phyloP scores from a whole-genome alignment of 2,888 invertebrate genomes.

The Nomada flava region DNA sequence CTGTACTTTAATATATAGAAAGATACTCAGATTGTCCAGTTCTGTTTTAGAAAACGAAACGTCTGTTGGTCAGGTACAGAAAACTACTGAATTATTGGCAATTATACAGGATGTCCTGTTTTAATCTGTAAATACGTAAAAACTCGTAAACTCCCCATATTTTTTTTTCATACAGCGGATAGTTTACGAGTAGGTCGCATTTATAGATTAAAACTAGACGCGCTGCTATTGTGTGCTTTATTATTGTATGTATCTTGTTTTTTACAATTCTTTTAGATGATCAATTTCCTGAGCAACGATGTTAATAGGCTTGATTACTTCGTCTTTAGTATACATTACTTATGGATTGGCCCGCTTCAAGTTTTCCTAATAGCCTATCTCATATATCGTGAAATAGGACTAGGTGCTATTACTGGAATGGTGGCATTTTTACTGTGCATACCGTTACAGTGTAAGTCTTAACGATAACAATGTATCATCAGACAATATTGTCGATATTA shows the following conservation, averaged over 20 bases:
- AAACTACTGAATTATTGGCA: background rate
- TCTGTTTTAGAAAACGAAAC: conserved; percentile 87
- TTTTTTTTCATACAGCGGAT: no score
- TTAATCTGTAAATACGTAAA: no score
- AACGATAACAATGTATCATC: background rate
- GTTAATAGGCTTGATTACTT: conserved; percentile 91
- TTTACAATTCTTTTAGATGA: conserved; percentile 82
- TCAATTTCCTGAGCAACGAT: conserved; percentile 90
- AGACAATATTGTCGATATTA: no score
- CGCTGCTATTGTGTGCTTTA: no score
- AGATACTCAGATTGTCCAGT: conserved; percentile 91
- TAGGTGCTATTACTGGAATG: conserved; percentile 86
- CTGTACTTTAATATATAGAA: conserved; percentile 90
- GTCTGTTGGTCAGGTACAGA: conserved; percentile 87
- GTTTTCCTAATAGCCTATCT: conserved; percentile 87
- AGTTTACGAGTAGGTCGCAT: no score
- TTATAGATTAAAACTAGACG: no score
- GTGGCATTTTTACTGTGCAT: conserved; percentile 85
- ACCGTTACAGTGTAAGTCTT: conserved; percentile 81
- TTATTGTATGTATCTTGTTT: background rate
- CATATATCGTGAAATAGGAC: conserved; percentile 85
- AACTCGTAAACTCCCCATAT: no score
- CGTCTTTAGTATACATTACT: conserved; percentile 89
- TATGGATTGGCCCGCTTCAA: conserved; percentile 91
- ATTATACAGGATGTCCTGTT: no score